Conservation (phyloP, 1,140 invertebrate genomes). For the Polypedilum vanderplanki region DNA sequence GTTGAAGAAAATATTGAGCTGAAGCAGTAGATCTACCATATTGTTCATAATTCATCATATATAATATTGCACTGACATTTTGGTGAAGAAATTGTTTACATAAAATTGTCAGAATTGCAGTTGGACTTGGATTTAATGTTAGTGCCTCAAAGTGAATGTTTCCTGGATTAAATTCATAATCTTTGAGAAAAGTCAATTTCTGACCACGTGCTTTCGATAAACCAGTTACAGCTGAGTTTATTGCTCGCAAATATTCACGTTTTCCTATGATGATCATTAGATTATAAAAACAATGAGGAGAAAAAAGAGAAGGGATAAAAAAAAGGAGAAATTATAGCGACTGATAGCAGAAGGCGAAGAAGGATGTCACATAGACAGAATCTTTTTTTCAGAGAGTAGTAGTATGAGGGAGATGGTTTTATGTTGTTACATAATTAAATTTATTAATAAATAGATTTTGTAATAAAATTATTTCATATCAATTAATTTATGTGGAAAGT, state of each 20-base stretch:
- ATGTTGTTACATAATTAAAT: slow-evolving; percentile 17
- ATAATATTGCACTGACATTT: slow-evolving; percentile 85
- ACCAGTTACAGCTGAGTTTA: slow-evolving; percentile 54
- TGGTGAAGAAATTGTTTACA: slow-evolving; percentile 81
- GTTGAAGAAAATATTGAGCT: slow-evolving; percentile 85
- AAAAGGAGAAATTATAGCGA: background rate
- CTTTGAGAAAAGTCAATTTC: slow-evolving; percentile 55
- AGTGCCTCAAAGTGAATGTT: slow-evolving; percentile 60
- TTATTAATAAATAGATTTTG: background rate
- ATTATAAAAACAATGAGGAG: background rate
- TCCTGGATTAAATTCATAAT: slow-evolving; percentile 53
- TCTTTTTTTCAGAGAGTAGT: background rate
- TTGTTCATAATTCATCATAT: slow-evolving; percentile 87
- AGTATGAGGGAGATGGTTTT: background rate
- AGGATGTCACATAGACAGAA: background rate
- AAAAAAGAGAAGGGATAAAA: background rate
- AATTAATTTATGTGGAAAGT: background rate
- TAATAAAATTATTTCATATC: background rate
- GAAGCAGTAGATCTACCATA: slow-evolving; percentile 84
- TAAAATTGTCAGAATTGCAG: slow-evolving; percentile 76
- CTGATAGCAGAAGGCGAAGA: background rate
- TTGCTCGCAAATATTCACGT: slow-evolving; percentile 60
- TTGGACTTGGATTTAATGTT: slow-evolving; percentile 66
- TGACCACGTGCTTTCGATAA: slow-evolving; percentile 51
- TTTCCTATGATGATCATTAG: slow-evolving; percentile 32